Base-by-base conservation (phyloP, 30 jellyfish, hydroid and myxozoan species). In the Cassiopea andromeda region DNA sequence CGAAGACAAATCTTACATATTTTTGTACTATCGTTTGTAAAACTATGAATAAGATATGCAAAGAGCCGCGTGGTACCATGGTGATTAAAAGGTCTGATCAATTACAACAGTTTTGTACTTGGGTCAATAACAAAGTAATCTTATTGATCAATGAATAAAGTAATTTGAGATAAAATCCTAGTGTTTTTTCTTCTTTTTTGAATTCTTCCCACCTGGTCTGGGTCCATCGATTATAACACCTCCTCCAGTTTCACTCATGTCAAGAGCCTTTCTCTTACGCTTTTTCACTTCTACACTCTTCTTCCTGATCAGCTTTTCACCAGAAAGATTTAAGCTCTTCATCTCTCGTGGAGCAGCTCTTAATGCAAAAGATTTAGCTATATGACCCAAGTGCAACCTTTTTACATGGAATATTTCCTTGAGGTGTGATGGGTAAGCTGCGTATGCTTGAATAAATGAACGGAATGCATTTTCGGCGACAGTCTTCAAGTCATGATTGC, bases 301-400 rank as follows among this genome's bases (percentile, higher is more conserved):
- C 44, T 80, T 83, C 88, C 73, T 84, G 18, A 60, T 60, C 2
- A 19, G 17, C 60, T 38, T 15, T 38, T 61, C 78, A 59, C 68
- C 59, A 77, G 59, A 74, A 83, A 44, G 61, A 17, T 27, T 45
- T 7, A 77, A 81, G 49, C 74, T 85, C 78, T 68, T 92, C 85
- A 95, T 74, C 74, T 80, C 82, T 38, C 82, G 92, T 14, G 99
- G 99, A 12, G 98, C 97, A 73, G 91, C 90, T 64, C 98, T 77
- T 54, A 97, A 83, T n/a, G 94, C 98, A 85, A 93, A 97, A 1
- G 98, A 88, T 49, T 97, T 92, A 2, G 99, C 99, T 54, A 93
- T 43, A 76, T 97, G 99, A 7, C 99, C 99, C 46, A 92, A 70
- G 82, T 97, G 99, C 27, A 97, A 88, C 68, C 84, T 64, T 75